Percentiles rank a stretch among this genome's conserved stretches.
phyloP scores from a whole-genome alignment of 2,113 vertebrate genomes.

The Bettongia penicillata region DNA sequence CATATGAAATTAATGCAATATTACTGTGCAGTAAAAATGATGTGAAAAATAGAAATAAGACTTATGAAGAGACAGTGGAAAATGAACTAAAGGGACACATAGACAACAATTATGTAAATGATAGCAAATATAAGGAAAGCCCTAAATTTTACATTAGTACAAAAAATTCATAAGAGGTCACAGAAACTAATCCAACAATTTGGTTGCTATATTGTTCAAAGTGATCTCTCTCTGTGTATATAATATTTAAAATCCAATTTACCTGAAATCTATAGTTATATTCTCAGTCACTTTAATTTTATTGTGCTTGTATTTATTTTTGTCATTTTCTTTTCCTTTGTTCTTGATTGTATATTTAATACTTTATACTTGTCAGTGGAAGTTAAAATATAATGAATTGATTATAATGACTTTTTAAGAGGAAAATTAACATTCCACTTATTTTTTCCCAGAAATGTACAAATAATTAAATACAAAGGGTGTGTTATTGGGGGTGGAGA shows the following conservation, averaged over 20 bases:
- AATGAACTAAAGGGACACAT: not conserved
- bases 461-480: not conserved
- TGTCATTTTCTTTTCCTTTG: not conserved
- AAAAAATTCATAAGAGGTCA: not conserved
- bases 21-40: not conserved
- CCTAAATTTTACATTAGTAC: not conserved
- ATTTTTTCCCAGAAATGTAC: not conserved
- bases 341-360: not conserved
- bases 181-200: not conserved
- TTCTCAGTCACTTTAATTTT: not conserved
- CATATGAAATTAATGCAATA: not conserved
- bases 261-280: not conserved
- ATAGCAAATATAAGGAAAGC: not conserved
- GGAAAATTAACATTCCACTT: not conserved
- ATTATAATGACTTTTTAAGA: not conserved
- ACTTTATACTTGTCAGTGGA: not conserved
- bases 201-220: not conserved
- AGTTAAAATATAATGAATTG: not conserved
- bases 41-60: not conserved
- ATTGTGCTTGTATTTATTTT: not conserved
- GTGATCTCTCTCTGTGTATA: not conserved
- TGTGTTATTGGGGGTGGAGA: not conserved
- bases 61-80: not conserved
- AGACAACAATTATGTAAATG: not conserved
- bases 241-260: not conserved